Percentiles rank a stretch among this genome's conserved stretches.
Conservation (phyloP, 2,113 vertebrate genomes). For the Helogale parvula region DNA sequence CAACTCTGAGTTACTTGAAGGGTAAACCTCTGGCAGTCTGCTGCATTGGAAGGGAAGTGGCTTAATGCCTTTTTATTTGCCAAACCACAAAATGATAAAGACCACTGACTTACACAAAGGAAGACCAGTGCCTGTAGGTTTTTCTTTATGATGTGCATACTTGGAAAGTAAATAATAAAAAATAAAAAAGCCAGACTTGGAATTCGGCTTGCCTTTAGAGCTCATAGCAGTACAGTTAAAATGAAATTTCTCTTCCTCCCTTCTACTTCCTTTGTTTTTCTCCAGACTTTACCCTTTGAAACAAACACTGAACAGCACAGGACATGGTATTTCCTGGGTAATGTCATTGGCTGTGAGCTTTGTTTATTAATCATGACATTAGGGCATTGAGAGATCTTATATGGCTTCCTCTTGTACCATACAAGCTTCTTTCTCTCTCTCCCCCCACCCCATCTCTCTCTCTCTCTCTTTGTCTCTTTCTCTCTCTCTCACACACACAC, state of each 20-base stretch:
- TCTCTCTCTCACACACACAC: background rate
- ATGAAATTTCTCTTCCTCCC: background rate
- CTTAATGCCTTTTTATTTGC: background rate
- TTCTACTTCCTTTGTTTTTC: slow-evolving; percentile 58
- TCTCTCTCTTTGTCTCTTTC: no score
- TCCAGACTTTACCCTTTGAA: slow-evolving; percentile 64
- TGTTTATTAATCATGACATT: slow-evolving; percentile 78
- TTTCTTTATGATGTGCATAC: background rate
- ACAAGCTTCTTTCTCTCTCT: background rate
- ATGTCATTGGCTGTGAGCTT: slow-evolving; percentile 65
- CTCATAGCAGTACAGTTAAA: background rate
- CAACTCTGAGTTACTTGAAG: background rate
- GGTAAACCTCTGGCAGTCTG: background rate
- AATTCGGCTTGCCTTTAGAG: background rate
- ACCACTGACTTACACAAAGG: background rate
- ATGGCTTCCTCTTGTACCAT: slow-evolving; percentile 64
- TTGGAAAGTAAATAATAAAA: slow-evolving; percentile 22
- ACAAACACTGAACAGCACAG: slow-evolving; percentile 67
- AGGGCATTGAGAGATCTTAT: slow-evolving; percentile 50
- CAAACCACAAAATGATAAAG: background rate
- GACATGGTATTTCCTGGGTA: slow-evolving; percentile 76
- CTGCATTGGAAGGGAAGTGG: background rate
- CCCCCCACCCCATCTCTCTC: no score
- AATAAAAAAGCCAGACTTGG: background rate
- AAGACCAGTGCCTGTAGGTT: background rate